Conservation (phyloP, 2,113 vertebrate genomes). For the Scolopax mira region DNA sequence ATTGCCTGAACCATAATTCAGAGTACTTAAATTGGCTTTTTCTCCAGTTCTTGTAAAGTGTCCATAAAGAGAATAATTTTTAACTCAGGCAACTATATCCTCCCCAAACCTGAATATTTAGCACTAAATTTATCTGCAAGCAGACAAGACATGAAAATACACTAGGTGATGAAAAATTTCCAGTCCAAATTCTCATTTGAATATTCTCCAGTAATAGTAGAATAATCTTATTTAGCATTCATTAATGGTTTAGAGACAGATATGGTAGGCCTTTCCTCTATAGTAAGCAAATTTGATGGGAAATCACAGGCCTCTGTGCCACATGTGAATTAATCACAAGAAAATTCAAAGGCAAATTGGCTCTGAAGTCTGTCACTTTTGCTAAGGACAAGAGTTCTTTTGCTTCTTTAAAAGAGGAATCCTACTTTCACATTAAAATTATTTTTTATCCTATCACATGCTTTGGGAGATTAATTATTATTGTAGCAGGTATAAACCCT, state of each 20-base stretch:
- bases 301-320: neutral
- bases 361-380: neutral
- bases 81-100: neutral
- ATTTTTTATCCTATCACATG: neutral
- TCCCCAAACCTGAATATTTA: neutral
- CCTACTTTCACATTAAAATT: neutral
- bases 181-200: neutral
- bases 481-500: neutral
- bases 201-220: neutral
- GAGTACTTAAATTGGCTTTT: neutral
- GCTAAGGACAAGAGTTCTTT: neutral
- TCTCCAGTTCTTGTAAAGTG: neutral
- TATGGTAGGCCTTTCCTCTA: neutral
- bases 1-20: neutral
- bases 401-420: neutral
- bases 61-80: neutral
- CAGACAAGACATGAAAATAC: neutral
- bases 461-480: neutral
- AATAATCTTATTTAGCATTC: neutral
- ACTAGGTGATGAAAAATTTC: neutral
- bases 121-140: neutral
- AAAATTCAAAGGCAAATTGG: neutral
- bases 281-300: rapidly evolving
- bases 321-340: neutral
- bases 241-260: neutral